Base-by-base conservation (phyloP, 1,140 invertebrate genomes). In the Trialeurodes vaporariorum region DNA sequence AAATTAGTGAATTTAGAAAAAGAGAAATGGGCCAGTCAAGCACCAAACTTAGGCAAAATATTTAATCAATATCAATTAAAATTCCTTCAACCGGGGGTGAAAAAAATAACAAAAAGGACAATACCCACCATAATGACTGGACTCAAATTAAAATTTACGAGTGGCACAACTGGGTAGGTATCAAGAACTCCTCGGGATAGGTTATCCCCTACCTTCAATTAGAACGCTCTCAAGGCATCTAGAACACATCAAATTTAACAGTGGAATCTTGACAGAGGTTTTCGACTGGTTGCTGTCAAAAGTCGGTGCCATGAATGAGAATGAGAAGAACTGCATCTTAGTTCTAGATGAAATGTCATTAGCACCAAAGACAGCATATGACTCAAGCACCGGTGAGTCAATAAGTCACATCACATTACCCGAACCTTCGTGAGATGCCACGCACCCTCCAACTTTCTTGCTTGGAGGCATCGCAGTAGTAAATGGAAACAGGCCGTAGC, bases 301-400 rank as follows among this genome's bases (percentile, higher is more conserved):
- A 67, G 25, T 67, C 13, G 1, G 12, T n/a, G 13, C 17, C 1
- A 60, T 70, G 61, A 66, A 40, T 24, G 61, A 70, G 58, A 61
- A 65, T 24, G 25, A 66, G 58, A 65, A 59, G 61, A 49, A 70
- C 40, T 70, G 69, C 25, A 2, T 70, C 23, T 22, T 70, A 25
- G 58, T 70, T 23, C 61, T 71, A 17, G 63, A 71, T 67, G 68
- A 69, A 61, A 69, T 71, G 59, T 34, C 68, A 22, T 27, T 69
- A 26, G 59, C 61, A 60, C 27, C 61, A 23, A 58, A 27, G 26
- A 40, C 40, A 25, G 12, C 25, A 59, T 65, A 34, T 65, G 64
- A 65, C 49, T 22, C 58, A 25, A 25, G 25, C 58, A 49, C 49
- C 27, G 58, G 58, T 49, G 25, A 40, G 58, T 49, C 25, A 49